Percentiles rank a stretch among this genome's conserved stretches.
Evolutionary conservation across 1,140 invertebrate species (phyloP).

Genomic region (Diorhabda elongata): DNA sequence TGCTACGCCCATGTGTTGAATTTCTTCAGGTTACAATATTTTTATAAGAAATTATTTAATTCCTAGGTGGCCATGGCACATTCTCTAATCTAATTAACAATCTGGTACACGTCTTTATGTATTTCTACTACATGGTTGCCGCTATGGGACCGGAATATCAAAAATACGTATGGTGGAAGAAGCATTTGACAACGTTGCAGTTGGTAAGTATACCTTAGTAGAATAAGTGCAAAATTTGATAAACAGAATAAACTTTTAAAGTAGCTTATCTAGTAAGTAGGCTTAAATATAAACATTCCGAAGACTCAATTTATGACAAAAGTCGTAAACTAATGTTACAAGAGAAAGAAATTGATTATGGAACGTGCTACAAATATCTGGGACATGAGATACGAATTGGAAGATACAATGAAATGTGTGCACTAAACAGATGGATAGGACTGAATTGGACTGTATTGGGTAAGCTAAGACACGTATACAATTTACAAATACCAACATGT

Average conservation of each 20-base stretch:
- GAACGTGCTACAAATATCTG: background rate
- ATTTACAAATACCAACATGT: too few species aligned
- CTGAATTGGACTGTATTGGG: too few species aligned
- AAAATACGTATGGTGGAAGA: slow-evolving; percentile 94
- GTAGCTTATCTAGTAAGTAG: background rate
- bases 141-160: slow-evolving; percentile 88
- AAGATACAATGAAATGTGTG: too few species aligned
- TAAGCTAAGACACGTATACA: too few species aligned
- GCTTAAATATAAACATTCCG: background rate
- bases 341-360: background rate
- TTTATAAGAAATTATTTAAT: slow-evolving; percentile 11
- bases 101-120: slow-evolving; percentile 93
- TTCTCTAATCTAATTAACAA: slow-evolving; percentile 91
- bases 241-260: background rate
- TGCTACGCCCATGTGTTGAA: too few species aligned
- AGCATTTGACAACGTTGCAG: slow-evolving; percentile 86
- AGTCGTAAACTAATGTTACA: background rate
- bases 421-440: too few species aligned
- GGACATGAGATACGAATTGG: background rate
- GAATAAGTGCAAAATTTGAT: background rate
- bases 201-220: slow-evolving; percentile 59
- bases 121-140: slow-evolving; percentile 86
- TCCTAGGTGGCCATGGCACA: slow-evolving; percentile 81
- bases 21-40: too few species aligned
- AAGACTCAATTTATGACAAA: background rate